These are phyloP conservation scores for Ooceraea biroi DNA, from an alignment of 1,140 invertebrate species.

Conservation along the genomic window DNA sequence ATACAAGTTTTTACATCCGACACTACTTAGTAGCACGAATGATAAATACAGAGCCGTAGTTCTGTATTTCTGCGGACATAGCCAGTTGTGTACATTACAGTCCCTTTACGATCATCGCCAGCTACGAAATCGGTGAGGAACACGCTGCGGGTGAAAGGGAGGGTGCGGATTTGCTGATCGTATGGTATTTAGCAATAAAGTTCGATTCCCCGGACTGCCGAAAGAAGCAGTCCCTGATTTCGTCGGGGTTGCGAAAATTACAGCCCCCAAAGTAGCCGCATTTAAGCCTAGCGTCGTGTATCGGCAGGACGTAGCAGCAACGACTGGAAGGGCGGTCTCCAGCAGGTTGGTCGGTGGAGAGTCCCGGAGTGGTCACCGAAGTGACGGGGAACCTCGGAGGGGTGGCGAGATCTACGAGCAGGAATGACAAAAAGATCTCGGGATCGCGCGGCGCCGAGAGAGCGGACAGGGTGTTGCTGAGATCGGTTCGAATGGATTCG, in stretches of 20 bases:
- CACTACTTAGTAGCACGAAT: too few species aligned
- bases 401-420: constrained; percentile 79
- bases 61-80: background rate
- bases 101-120: too few species aligned
- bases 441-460: constrained; percentile 41
- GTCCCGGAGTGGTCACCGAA: constrained; percentile 77
- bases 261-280: constrained; percentile 79
- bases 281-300: constrained; percentile 81
- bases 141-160: constrained; percentile 13
- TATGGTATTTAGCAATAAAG: constrained; percentile 86
- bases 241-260: constrained; percentile 85
- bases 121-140: constrained; percentile 10
- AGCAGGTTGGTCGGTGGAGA: constrained; percentile 59
- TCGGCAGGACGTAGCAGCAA: constrained; percentile 72
- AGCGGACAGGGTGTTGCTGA: constrained; percentile 58
- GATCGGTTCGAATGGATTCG: constrained; percentile 72
- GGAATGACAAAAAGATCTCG: constrained; percentile 81
- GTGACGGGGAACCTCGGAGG: constrained; percentile 71
- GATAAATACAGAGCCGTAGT: background rate
- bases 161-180: constrained; percentile 83
- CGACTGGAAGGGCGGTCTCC: constrained; percentile 61
- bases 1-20: too few species aligned
- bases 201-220: constrained; percentile 80
- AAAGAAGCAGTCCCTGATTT: constrained; percentile 85
- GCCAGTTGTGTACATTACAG: too few species aligned